Base-by-base conservation (phyloP, 2,888 invertebrate genomes). In the Furcula furcula region DNA sequence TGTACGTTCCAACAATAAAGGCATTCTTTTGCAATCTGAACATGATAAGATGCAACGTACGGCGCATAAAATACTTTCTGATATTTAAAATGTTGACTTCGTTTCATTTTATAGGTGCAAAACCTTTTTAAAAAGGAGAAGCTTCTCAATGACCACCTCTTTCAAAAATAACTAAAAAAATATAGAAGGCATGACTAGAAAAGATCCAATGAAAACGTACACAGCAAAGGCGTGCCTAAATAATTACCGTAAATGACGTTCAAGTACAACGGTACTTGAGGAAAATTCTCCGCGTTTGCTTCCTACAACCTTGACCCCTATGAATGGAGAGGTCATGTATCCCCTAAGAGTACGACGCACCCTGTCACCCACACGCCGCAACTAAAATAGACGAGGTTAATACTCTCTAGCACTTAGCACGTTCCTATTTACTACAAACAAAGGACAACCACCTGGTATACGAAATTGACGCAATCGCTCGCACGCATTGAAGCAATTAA, bases 301-400 rank as follows among this genome's bases (percentile, higher is more conserved):
- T 61, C 58, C 65, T 36, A 46, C 63, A 66, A 64, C 75, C 75
- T 69, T 71, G 73, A 73, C 73, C 64, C 47, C 56, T 33, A 51
- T 50, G 48, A 19, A 32, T 36, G 43, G 46, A 35, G 66, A 72
- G 74, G 72, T 69, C 69, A 62, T 65, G 46, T 59, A 58, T 63
- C 60, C 61, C 65, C 53, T 56, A 64, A n/a, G 70, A 74, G 83
- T 71, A 55, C 83, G 67, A 59, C 75, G 82, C 76, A 80, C 82
- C 76, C 77, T 66, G 62, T 67, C 75, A 71, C 77, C 79, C 72
- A 81, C 72, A 81, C 81, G 75, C 75, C 44, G 66, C 47, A 48
- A 71, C 76, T 71, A 65, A 85, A 85, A 85, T 85, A 85, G 82
- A 79, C 54, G 72, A 80, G 81, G 78, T 83, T 65, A 78, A 69